A percentile compares a stretch with the other conserved stretches of the same genome.
Conservation (phyloP, 2,888 invertebrate species). For the Andrena trimmerana region DNA sequence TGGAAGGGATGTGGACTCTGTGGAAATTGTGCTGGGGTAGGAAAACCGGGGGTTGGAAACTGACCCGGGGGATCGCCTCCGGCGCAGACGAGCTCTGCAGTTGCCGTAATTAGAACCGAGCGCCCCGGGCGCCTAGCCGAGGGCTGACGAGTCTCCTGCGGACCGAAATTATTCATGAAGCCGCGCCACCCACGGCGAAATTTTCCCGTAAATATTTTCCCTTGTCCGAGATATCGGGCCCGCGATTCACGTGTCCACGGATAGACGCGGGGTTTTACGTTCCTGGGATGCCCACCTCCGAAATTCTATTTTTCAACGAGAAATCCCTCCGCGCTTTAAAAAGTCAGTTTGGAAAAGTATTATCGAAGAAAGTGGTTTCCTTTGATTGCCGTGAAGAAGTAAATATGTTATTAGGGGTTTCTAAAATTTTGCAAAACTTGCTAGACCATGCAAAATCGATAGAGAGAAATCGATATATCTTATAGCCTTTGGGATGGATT, state of each 20-base stretch:
- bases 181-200: slow-evolving; percentile 78
- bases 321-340: background rate
- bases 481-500: no score
- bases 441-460: no score
- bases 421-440: no score
- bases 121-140: slow-evolving; percentile 79
- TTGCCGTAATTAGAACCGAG: slow-evolving; percentile 85
- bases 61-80: slow-evolving; percentile 75
- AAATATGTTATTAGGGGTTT: no score
- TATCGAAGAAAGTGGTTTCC: background rate
- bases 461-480: no score
- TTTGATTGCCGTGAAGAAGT: no score
- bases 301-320: background rate
- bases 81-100: slow-evolving; percentile 82
- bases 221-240: slow-evolving; percentile 75
- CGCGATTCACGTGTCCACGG: slow-evolving; percentile 29
- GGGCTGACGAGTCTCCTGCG: slow-evolving; percentile 83
- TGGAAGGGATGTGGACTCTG: slow-evolving; percentile 69
- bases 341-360: background rate
- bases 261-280: slow-evolving; percentile 3
- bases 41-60: slow-evolving; percentile 76
- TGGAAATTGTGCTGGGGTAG: slow-evolving; percentile 74
- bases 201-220: slow-evolving; percentile 84
- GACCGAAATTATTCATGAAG: slow-evolving; percentile 85
- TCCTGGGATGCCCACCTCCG: background rate